These are phyloP conservation scores for Anableps anableps DNA, from an alignment of 2,797 vertebrate genomes.

Conservation along the genomic window DNA sequence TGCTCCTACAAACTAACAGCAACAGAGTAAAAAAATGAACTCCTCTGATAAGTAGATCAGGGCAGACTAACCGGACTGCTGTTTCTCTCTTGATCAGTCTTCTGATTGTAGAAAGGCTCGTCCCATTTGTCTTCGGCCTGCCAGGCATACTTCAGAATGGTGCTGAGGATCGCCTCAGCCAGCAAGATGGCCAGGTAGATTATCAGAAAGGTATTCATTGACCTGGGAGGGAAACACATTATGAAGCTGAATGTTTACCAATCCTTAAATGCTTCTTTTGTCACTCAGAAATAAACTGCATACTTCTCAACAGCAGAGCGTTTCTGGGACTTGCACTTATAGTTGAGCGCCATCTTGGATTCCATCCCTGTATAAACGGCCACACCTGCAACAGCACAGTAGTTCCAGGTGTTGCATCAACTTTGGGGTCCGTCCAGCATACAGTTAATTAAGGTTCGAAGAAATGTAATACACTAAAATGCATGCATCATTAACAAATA, in stretches of 20 bases:
- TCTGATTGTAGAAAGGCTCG: conserved; percentile 95
- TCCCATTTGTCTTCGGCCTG: conserved; percentile 92
- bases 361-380: conserved; percentile 99
- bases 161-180: conserved; percentile 94
- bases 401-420: not conserved
- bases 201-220: conserved; percentile 98
- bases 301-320: conserved; percentile 99
- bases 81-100: conserved; percentile 94
- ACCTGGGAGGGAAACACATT: conserved; percentile 75
- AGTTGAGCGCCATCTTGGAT: conserved; percentile 99
- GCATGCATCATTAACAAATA: not conserved
- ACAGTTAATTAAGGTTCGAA: not conserved
- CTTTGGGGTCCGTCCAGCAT: not conserved
- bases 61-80: conserved; percentile 89
- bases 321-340: conserved; percentile 99
- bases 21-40: not conserved
- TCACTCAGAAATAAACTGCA: conserved; percentile 39
- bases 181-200: conserved; percentile 96
- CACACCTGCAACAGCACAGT: conserved; percentile 84
- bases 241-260: not conserved
- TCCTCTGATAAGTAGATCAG: not conserved
- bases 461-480: not conserved
- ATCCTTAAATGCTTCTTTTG: not conserved
- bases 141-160: conserved; percentile 97
- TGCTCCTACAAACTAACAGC: no score